phyloP scores from a whole-genome alignment of 2,888 invertebrate genomes.

The Dolichopus griseipennis region DNA sequence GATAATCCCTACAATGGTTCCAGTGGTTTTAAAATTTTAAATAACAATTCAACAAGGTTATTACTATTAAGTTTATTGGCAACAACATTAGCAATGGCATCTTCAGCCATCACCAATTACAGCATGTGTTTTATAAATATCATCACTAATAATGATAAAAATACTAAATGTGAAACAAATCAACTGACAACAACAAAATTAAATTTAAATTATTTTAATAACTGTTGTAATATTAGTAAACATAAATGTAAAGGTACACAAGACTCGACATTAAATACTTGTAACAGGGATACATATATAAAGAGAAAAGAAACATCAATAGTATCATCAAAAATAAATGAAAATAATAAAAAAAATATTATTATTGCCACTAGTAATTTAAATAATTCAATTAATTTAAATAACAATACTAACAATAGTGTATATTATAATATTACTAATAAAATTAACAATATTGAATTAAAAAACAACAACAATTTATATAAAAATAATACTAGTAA shows the following conservation, averaged over 20 bases:
- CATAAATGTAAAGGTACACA: too few species aligned
- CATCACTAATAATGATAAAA: neutral
- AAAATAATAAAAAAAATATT: neutral
- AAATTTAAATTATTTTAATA: neutral
- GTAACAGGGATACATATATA: neutral
- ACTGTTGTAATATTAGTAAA: too few species aligned
- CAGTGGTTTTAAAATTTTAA: slow-evolving; percentile 14
- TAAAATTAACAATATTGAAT: neutral
- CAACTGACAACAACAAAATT: neutral
- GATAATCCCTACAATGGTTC: slow-evolving; percentile 31
- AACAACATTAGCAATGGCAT: slow-evolving; percentile 18
- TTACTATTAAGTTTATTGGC: slow-evolving; percentile 18
- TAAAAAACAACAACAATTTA: neutral
- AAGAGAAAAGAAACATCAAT: neutral
- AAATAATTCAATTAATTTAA: neutral
- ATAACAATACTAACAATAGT: neutral
- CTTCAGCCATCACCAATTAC: slow-evolving; percentile 12
- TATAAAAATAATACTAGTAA: neutral
- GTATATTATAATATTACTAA: neutral
- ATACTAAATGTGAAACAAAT: neutral
- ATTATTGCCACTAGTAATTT: neutral
- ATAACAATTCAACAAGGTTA: slow-evolving; percentile 17
- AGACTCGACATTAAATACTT: neutral
- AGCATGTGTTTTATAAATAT: neutral
- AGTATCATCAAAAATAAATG: too few species aligned